These are phyloP conservation scores for Alces alces DNA, from an alignment of 2,113 vertebrate species.

Conservation along the genomic window DNA sequence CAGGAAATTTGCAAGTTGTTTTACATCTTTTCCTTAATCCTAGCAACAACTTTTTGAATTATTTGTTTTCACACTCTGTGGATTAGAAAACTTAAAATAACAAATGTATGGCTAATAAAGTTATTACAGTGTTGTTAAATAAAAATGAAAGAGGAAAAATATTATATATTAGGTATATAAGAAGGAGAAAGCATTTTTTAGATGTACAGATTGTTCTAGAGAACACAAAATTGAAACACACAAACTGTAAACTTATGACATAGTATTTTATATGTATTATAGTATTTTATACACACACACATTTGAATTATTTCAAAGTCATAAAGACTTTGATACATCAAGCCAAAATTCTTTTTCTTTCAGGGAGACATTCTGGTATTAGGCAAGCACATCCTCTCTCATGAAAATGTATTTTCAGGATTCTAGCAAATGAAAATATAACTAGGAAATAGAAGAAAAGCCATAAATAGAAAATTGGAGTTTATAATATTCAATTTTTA, in stretches of 20 bases:
- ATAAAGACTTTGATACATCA: background rate
- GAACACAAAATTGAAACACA: background rate
- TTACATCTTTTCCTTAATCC: background rate
- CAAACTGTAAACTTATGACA: background rate
- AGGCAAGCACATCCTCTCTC: background rate
- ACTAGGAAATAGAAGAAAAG: background rate
- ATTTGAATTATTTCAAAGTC: background rate
- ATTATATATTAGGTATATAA: background rate
- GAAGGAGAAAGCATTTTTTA: background rate
- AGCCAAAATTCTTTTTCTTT: background rate
- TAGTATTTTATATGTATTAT: background rate
- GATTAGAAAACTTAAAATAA: background rate
- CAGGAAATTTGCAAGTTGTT: background rate
- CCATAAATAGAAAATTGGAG: background rate
- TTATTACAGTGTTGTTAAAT: background rate
- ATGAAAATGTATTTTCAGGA: background rate
- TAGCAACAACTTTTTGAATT: background rate
- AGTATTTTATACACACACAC: background rate
- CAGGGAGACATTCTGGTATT: background rate
- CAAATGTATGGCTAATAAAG: background rate
- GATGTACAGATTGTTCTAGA: background rate
- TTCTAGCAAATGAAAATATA: background rate
- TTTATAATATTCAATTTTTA: background rate
- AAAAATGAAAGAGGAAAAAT: background rate
- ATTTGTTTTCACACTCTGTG: background rate